These are phyloP conservation scores for Cheilosia scutellata DNA, from an alignment of 2,888 invertebrate genomes.

Conservation along the genomic window DNA sequence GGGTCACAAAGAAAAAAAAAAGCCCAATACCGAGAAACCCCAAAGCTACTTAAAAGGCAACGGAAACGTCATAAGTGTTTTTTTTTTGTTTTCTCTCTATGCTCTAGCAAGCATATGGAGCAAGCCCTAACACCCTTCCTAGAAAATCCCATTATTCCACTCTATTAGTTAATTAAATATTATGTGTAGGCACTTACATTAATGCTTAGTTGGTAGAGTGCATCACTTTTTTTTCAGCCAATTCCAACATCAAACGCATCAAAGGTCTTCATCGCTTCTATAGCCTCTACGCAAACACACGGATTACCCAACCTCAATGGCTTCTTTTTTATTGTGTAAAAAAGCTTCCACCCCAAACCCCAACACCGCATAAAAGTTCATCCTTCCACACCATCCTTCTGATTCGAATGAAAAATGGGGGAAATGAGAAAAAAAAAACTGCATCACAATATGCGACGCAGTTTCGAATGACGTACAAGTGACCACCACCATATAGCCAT, in stretches of 20 bases:
- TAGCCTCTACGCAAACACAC: slow-evolving; percentile 22
- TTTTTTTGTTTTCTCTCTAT: not conserved
- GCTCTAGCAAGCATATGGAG: slow-evolving; percentile 11
- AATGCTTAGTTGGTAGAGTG: slow-evolving; percentile 47
- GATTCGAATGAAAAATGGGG: not conserved
- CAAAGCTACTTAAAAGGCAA: not conserved
- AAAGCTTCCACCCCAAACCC: not conserved
- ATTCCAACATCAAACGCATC: slow-evolving; percentile 32
- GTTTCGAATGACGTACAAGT: slow-evolving; percentile 63
- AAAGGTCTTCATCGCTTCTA: not conserved
- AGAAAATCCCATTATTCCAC: slow-evolving; percentile 59
- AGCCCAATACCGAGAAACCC: not conserved
- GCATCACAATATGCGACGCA: slow-evolving; percentile 53
- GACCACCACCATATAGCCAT: slow-evolving; percentile 41
- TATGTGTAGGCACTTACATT: slow-evolving; percentile 55
- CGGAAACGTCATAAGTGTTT: not conserved
- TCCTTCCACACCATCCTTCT: not conserved
- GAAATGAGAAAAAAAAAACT: slow-evolving; percentile 10
- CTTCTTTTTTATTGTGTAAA: slow-evolving; percentile 27
- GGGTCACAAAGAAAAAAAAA: too few relatives aligned
- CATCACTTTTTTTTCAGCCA: slow-evolving; percentile 11
- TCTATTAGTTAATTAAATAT: slow-evolving; percentile 70
- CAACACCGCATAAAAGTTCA: not conserved
- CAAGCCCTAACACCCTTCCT: not conserved
- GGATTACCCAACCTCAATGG: slow-evolving; percentile 46